Percentiles rank a stretch among this genome's conserved stretches.
Conservation (phyloP, 2,797 vertebrate species). For the Somateria mollissima region DNA sequence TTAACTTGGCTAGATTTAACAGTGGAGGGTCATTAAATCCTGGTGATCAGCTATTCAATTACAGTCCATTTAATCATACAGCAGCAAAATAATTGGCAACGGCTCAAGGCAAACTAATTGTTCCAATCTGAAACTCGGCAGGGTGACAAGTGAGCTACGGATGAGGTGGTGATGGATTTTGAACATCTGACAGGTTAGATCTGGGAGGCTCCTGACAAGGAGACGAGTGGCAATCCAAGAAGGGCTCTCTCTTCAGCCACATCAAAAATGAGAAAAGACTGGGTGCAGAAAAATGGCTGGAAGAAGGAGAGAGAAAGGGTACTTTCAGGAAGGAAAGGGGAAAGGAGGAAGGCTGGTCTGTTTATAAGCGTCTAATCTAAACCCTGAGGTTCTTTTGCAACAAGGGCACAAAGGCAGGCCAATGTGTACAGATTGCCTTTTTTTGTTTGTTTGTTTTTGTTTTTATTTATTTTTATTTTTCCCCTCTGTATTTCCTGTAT, state of each 20-base stretch:
- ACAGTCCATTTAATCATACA: constrained; percentile 48
- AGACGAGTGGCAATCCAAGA: neutral
- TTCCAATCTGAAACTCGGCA: constrained; percentile 26
- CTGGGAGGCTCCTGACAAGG: neutral
- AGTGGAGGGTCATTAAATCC: constrained; percentile 25
- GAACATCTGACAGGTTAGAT: constrained; percentile 2
- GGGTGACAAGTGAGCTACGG: neutral
- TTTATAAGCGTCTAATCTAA: neutral
- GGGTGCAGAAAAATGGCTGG: neutral
- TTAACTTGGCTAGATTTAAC: neutral
- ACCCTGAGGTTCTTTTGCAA: neutral
- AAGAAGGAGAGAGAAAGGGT: neutral
- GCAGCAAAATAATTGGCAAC: constrained; percentile 53
- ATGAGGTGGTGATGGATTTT: constrained; percentile 33
- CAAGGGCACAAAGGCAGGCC: neutral
- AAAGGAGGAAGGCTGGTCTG: neutral
- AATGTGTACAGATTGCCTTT: neutral
- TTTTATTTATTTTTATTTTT: neutral
- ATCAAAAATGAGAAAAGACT: neutral
- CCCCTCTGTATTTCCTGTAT: neutral
- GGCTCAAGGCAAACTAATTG: constrained; percentile 46
- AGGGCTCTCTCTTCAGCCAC: neutral
- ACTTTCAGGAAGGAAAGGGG: neutral
- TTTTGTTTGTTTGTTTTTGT: neutral
- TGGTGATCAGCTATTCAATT: constrained; percentile 29